These are phyloP conservation scores for Stenodema calcarata DNA, from an alignment of 2,888 invertebrate species.

Conservation along the genomic window DNA sequence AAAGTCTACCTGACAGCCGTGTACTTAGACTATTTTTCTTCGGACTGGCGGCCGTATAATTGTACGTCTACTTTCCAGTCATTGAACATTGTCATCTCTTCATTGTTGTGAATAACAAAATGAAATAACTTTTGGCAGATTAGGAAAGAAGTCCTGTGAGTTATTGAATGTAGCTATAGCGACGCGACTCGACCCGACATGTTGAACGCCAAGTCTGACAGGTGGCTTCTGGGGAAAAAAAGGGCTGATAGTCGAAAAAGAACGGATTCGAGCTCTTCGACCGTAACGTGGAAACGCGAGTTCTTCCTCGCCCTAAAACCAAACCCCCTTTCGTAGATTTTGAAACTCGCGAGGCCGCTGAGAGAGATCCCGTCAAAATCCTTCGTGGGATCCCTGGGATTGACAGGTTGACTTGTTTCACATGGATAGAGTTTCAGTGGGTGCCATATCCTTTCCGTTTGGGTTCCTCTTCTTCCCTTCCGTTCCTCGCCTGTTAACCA, in stretches of 20 bases:
- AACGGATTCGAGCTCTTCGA: neutral
- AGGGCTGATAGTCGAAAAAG: neutral
- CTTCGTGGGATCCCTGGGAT: slow-evolving; percentile 24
- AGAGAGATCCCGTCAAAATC: slow-evolving; percentile 9
- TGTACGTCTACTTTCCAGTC: too few relatives aligned
- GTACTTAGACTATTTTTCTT: too few relatives aligned
- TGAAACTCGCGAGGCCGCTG: neutral
- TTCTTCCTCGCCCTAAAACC: neutral
- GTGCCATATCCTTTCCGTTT: slow-evolving; percentile 11
- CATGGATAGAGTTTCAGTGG: slow-evolving; percentile 44
- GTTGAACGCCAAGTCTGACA: neutral
- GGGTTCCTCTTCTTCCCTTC: neutral
- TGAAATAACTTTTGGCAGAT: too few relatives aligned
- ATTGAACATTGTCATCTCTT: too few relatives aligned
- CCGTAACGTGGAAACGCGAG: neutral
- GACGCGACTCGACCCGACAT: neutral
- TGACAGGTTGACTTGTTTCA: slow-evolving; percentile 46
- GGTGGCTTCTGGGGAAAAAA: neutral
- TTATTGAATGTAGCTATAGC: neutral
- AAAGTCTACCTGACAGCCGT: too few relatives aligned
- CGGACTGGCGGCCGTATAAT: too few relatives aligned
- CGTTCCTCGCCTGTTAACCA: neutral
- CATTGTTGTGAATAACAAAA: too few relatives aligned
- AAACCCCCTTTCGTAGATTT: neutral
- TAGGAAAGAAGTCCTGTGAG: too few relatives aligned